Base-by-base conservation (phyloP, 2,888 invertebrate species). In the Napeogenes inachia region DNA sequence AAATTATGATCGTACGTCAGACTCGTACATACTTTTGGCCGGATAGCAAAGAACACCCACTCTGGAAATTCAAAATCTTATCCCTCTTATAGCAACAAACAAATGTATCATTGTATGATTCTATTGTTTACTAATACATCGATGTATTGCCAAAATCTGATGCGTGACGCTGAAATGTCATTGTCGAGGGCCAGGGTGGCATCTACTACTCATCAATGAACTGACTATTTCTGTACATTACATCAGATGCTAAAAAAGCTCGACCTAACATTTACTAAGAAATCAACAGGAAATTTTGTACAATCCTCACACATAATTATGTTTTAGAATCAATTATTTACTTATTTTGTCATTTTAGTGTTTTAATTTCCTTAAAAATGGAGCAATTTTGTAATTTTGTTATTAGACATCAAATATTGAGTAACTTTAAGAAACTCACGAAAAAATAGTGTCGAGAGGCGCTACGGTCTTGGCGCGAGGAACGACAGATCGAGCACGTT, bases 401-500 rank as follows among this genome's bases (percentile, higher is more conserved):
- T 21, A 21, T 21, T 21, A 21, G 21, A 21, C 21, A 21, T 6
- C 8, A 38, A 38, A 38, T 8, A n/a, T 46, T 42, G 12, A 5
- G 10, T 10, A 55, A 47, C 54, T 8, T n/a, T 38, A 4, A 13
- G 59, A 58, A 63, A 85, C 87, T 87, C 82, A 93, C 93, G 93
- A 92, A 79, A 90, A 87, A 58, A 86, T 89, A 73, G 91, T 91
- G 61, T 91, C 90, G 62, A 88, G 79, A 35, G 92, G 92, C 71
- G 92, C 84, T 67, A 92, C 79, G 63, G 93, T 91, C 70, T 92
- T 91, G 56, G 94, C 93, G 71, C 95, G 93, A 60, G 95, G 94
- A 63, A 96, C 93, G 66, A 94, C 94, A 54, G 94, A 92, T 78
- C 96, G 95, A 71, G 96, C 92, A 72, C 94, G 93, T 73, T 93